Evolutionary conservation across 2,113 vertebrate genomes (phyloP).

Genomic region (Pteruthius melanotis): DNA sequence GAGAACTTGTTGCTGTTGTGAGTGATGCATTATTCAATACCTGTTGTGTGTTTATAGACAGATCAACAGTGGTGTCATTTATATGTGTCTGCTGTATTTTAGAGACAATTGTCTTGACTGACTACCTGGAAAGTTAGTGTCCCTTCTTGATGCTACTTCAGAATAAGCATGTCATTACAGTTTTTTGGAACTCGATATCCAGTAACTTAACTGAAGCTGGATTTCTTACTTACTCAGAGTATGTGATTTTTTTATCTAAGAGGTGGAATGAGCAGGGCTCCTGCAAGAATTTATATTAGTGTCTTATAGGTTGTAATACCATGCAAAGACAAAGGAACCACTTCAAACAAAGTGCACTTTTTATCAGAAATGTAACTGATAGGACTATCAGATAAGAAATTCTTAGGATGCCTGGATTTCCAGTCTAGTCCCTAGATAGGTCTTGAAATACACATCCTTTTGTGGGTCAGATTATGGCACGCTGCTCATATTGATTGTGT

Average conservation of each 20-base stretch:
- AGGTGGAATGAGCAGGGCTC: background rate
- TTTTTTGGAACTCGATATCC: background rate
- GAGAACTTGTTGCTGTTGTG: background rate
- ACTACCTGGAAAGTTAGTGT: background rate
- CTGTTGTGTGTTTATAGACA: background rate
- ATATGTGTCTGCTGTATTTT: background rate
- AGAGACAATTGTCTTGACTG: background rate
- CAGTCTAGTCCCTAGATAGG: background rate
- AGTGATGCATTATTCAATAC: fast-evolving
- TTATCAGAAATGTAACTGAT: background rate
- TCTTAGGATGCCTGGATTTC: background rate
- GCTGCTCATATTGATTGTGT: background rate
- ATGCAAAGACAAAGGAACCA: background rate
- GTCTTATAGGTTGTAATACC: background rate
- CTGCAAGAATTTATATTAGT: background rate
- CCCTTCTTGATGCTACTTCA: background rate
- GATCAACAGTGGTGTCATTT: background rate
- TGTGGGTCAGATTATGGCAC: background rate
- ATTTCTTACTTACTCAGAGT: background rate
- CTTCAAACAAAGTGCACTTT: background rate
- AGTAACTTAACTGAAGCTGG: background rate
- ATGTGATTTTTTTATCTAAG: background rate
- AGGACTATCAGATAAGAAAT: background rate
- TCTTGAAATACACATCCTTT: background rate
- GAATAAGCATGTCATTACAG: background rate